Percentiles rank a stretch among this genome's conserved stretches.
These are phyloP conservation scores for Drosophila simulans DNA, from an alignment of 1,140 invertebrate genomes.

Conservation along the genomic window DNA sequence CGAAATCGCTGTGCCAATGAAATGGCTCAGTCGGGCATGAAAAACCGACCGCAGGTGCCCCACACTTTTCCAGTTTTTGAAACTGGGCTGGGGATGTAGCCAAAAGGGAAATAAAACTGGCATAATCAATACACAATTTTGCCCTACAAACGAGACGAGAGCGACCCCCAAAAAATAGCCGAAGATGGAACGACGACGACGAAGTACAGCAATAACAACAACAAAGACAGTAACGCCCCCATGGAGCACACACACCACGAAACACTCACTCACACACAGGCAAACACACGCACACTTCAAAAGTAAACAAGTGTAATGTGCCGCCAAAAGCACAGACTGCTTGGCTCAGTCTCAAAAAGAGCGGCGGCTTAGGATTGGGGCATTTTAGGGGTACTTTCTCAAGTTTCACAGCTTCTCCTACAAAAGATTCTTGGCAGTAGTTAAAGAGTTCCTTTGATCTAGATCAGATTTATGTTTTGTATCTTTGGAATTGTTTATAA, in stretches of 20 bases:
- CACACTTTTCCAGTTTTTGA: neutral
- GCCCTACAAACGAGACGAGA: slow-evolving; percentile 78
- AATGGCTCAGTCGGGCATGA: slow-evolving; percentile 71
- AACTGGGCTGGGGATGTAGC: neutral
- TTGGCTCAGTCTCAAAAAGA: slow-evolving; percentile 69
- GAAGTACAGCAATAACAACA: slow-evolving; percentile 66
- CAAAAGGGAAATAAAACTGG: slow-evolving; percentile 35
- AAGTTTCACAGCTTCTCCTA: neutral
- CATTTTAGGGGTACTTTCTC: slow-evolving; percentile 34
- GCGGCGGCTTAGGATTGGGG: slow-evolving; percentile 39
- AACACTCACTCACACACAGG: neutral
- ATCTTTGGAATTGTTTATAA: no score
- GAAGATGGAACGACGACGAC: slow-evolving; percentile 61
- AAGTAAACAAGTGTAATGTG: slow-evolving; percentile 76
- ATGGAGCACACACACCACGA: slow-evolving; percentile 9
- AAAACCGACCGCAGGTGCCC: slow-evolving; percentile 46
- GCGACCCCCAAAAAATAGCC: slow-evolving; percentile 67
- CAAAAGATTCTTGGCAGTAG: no score
- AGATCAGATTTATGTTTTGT: no score
- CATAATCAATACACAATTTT: slow-evolving; percentile 84
- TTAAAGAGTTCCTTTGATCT: no score
- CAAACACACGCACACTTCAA: slow-evolving; percentile 30
- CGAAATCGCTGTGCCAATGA: slow-evolving; percentile 76
- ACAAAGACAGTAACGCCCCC: slow-evolving; percentile 79
- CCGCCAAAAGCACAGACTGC: slow-evolving; percentile 81